Evolutionary conservation across 2,113 vertebrate species (phyloP).

Genomic region (Eupsittula cactorum): DNA sequence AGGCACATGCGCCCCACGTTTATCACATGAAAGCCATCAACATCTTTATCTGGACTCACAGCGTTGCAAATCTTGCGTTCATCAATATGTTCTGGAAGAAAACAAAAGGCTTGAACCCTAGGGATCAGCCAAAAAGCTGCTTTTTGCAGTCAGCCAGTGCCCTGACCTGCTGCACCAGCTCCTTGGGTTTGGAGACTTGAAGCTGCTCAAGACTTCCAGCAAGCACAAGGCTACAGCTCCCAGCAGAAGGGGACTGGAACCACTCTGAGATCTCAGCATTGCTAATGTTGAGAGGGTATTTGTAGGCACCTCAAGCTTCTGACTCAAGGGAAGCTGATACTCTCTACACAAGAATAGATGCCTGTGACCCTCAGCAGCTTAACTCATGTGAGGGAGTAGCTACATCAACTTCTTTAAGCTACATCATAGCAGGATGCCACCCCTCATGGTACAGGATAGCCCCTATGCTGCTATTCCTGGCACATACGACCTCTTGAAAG

Average conservation of each 20-base stretch:
- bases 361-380: background rate
- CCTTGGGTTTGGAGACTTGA: background rate
- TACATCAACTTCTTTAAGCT: background rate
- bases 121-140: background rate
- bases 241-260: background rate
- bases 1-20: conserved; percentile 96
- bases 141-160: background rate
- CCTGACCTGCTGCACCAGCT: background rate
- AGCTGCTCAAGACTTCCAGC: background rate
- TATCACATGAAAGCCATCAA: conserved; percentile 95
- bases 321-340: background rate
- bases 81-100: conserved; percentile 87
- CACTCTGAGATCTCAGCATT: background rate
- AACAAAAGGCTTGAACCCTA: background rate
- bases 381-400: rapidly evolving
- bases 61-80: conserved; percentile 93
- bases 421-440: background rate
- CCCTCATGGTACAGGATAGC: background rate
- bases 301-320: background rate
- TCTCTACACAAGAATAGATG: background rate
- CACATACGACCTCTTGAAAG: background rate
- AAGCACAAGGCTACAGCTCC: background rate
- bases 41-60: conserved; percentile 90
- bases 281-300: background rate
- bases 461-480: background rate